phyloP scores from a whole-genome alignment of 2,797 vertebrate genomes.

The Chaunax sp. region DNA sequence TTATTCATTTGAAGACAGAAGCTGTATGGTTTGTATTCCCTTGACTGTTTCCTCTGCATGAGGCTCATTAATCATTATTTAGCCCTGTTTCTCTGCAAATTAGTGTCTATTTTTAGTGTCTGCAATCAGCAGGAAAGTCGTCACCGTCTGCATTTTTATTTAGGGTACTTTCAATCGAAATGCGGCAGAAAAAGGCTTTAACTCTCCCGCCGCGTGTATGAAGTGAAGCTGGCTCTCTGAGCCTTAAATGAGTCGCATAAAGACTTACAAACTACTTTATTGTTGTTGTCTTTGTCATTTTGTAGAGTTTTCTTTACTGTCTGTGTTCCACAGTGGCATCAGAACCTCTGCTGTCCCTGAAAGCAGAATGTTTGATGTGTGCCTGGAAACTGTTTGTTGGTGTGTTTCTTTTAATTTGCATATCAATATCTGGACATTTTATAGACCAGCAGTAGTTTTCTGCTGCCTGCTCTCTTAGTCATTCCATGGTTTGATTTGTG shows the following conservation, averaged over 20 bases:
- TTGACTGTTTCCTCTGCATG: constrained; percentile 52
- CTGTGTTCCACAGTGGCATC: constrained; percentile 17
- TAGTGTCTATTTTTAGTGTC: constrained; percentile 65
- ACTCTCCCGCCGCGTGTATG: constrained; percentile 23
- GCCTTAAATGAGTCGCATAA: constrained; percentile 36
- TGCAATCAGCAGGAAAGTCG: constrained; percentile 61
- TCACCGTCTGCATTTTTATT: constrained; percentile 58
- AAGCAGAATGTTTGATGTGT: constrained; percentile 31
- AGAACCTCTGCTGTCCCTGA: constrained; percentile 20
- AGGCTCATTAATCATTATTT: constrained; percentile 60
- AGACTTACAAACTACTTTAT: constrained; percentile 47
- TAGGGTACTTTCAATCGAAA: constrained; percentile 39
- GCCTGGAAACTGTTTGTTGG: constrained; percentile 32
- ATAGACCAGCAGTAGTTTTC: constrained; percentile 36
- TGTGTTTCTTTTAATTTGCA: constrained; percentile 43
- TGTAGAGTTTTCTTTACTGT: constrained; percentile 45
- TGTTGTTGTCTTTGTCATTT: constrained; percentile 51
- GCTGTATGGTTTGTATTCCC: constrained; percentile 23
- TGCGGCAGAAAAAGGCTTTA: constrained; percentile 34
- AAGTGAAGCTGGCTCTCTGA: constrained; percentile 21
- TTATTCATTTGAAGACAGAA: constrained; percentile 26
- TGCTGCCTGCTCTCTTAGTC: constrained; percentile 52
- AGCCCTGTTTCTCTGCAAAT: constrained; percentile 51
- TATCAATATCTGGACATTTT: constrained; percentile 51
- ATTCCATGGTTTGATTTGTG: constrained; percentile 76